A percentile compares a stretch with the other conserved stretches of the same genome.
These are phyloP conservation scores for Epinephelus coioides DNA, from an alignment of 2,797 vertebrate genomes.

Conservation along the genomic window DNA sequence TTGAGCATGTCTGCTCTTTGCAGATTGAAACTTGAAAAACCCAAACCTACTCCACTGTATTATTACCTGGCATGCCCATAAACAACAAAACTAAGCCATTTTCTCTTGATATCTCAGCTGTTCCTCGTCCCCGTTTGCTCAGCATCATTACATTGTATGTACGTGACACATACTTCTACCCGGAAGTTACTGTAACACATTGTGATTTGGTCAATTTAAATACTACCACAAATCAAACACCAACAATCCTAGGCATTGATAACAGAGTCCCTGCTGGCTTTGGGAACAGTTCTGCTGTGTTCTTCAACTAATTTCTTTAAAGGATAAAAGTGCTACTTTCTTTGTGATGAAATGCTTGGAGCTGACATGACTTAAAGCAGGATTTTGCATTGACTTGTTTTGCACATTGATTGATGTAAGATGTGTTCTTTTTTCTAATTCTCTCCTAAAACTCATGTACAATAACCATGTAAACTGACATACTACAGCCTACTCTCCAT, in stretches of 20 bases:
- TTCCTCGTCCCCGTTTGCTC: too few relatives aligned
- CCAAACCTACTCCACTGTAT: too few relatives aligned
- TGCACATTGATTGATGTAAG: slow-evolving; percentile 18
- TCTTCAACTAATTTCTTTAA: slow-evolving; percentile 16
- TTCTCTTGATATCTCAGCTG: too few relatives aligned
- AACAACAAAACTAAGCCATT: too few relatives aligned
- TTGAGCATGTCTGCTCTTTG: too few relatives aligned
- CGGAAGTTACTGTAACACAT: too few relatives aligned
- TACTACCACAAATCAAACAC: slow-evolving; percentile 12
- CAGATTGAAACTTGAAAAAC: too few relatives aligned
- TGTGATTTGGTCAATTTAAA: neutral
- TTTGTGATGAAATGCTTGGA: neutral
- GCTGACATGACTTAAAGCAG: slow-evolving; percentile 14
- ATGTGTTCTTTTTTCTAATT: slow-evolving; percentile 26
- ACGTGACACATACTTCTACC: too few relatives aligned
- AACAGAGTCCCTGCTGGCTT: neutral
- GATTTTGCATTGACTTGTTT: slow-evolving; percentile 30
- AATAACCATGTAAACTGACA: slow-evolving; percentile 69
- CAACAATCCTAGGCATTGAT: slow-evolving; percentile 2
- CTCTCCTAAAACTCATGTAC: slow-evolving; percentile 49
- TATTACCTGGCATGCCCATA: too few relatives aligned
- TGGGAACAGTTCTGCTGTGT: neutral
- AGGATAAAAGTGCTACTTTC: neutral
- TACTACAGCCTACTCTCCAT: slow-evolving; percentile 68
- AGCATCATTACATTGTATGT: too few relatives aligned